phyloP scores from a whole-genome alignment of 2,888 invertebrate genomes.

The Orthosia gracilis region DNA sequence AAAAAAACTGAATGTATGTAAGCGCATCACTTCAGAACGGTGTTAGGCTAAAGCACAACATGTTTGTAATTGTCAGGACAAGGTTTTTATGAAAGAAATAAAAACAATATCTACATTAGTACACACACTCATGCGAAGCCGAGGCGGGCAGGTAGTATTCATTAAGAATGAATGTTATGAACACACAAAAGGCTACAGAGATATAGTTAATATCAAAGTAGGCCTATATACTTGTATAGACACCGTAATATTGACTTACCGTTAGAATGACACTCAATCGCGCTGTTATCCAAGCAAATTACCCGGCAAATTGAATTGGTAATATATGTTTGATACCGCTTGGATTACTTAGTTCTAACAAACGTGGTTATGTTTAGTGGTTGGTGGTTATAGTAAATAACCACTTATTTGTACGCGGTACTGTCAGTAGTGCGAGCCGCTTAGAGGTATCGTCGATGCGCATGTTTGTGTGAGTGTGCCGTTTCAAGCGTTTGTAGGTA shows the following conservation, averaged over 20 bases:
- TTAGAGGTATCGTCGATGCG: too few relatives aligned
- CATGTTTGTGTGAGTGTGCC: too few relatives aligned
- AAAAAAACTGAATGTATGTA: too few relatives aligned
- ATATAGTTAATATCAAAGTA: slow-evolving; percentile 10
- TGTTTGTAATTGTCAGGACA: too few relatives aligned
- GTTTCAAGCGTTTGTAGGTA: too few relatives aligned
- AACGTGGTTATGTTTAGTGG: neutral
- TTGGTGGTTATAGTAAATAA: neutral
- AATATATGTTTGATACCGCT: slow-evolving; percentile 3
- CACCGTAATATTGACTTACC: slow-evolving; percentile 27
- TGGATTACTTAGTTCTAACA: slow-evolving; percentile 24
- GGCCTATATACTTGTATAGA: neutral
- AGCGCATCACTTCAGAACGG: too few relatives aligned
- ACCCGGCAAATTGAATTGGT: slow-evolving; percentile 56
- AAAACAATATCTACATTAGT: too few relatives aligned
- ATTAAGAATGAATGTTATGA: neutral
- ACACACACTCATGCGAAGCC: too few relatives aligned
- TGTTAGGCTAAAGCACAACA: too few relatives aligned
- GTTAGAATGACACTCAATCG: slow-evolving; percentile 36
- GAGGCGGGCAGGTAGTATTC: neutral
- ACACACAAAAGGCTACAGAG: neutral
- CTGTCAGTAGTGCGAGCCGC: too few relatives aligned
- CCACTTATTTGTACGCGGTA: too few relatives aligned
- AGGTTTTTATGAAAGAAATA: too few relatives aligned
- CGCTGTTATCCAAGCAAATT: slow-evolving; percentile 52